Base-by-base conservation (phyloP, 2,888 invertebrate species). In the Amiota minor region DNA sequence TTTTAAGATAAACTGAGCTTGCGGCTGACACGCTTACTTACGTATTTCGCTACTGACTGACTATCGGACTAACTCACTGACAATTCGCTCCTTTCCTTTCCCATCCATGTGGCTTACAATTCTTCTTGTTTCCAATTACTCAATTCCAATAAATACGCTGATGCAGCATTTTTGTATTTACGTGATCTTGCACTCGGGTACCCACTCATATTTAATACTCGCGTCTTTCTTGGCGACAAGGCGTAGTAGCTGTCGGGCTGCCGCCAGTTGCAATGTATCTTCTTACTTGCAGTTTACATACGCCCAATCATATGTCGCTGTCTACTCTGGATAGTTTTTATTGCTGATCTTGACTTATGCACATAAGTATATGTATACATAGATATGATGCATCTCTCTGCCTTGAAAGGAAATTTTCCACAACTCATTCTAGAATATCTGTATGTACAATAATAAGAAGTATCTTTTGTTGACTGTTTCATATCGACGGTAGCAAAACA, bases 1-100 rank as follows among this genome's bases (percentile, higher is more conserved):
- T 78, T 76, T 75, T 75, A 71, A 72, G 70, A 18, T 16, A 14
- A 56, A 61, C 14, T 61, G n/a, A 45, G 56, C 11, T 45, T 70
- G 69, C 75, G 71, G 62, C 20, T 50, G 72, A 71, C 56, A 64
- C 20, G 61, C 62, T 49, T 35, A 14, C 16, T n/a, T 67, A 67
- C 53, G 56, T 68, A 70, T 35, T 71, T 69, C n/a, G 61, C 55
- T 68, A 67, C 47, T 59, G 76, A 14, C 70, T 72, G 49, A 46
- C 56, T 56, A 73, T 45, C 69, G 9, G 50, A 6, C 35, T 6
- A 6, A 35, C 56, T 9, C 6, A 18, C 61, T 12, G 18, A 61
- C 23, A 59, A 59, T 18, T 16, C 47, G 64, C 47, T 45, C 47
- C 56, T 18, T 56, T 35, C 35, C 35, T 35, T 6, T 6, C 35